Conservation (phyloP, 2,113 vertebrate genomes). For the Oenanthe oenanthe region DNA sequence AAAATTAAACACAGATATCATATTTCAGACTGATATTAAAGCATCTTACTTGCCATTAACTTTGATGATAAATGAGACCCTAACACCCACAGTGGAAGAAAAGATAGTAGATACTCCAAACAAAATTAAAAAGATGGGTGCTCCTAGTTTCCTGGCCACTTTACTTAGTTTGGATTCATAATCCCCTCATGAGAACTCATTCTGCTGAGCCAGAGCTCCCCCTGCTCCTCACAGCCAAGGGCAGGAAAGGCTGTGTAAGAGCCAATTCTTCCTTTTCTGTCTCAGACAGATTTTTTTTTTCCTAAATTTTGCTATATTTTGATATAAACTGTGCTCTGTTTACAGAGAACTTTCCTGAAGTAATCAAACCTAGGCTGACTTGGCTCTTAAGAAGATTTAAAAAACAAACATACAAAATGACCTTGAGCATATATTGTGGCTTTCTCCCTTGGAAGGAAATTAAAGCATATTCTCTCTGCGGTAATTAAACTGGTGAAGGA, state of each 20-base stretch:
- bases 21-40: not conserved
- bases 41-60: not conserved
- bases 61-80: not conserved
- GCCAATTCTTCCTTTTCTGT: not conserved
- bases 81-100: not conserved
- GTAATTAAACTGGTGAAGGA: constrained; percentile 12
- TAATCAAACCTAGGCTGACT: not conserved
- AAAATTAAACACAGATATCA: not conserved
- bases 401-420: not conserved
- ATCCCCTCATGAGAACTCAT: not conserved
- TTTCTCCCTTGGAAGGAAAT: not conserved
- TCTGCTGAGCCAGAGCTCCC: not conserved
- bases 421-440: not conserved
- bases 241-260: not conserved
- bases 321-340: not conserved
- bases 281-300: not conserved
- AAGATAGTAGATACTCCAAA: not conserved
- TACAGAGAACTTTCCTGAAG: not conserved
- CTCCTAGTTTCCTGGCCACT: not conserved
- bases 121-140: not conserved
- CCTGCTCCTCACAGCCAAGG: not conserved
- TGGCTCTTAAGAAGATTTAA: not conserved
- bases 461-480: not conserved
- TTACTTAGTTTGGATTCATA: not conserved
- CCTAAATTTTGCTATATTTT: not conserved